These are phyloP conservation scores for Heterodera filipjevi DNA, from an alignment of 2,888 invertebrate species.

Conservation along the genomic window DNA sequence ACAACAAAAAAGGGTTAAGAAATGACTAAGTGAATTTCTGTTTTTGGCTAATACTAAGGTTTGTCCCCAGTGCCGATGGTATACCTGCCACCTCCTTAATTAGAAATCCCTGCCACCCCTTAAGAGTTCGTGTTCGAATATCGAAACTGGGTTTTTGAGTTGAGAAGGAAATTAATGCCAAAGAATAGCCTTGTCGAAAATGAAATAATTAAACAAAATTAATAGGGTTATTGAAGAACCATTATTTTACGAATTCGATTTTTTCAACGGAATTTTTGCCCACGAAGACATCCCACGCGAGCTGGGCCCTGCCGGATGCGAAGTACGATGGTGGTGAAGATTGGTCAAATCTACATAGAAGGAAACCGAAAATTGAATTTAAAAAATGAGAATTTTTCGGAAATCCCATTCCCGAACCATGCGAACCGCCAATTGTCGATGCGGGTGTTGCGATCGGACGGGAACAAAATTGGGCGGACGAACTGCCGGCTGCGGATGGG, in stretches of 20 bases:
- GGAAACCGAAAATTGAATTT: background rate
- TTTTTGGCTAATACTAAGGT: too few species aligned
- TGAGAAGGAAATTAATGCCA: too few species aligned
- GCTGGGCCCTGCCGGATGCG: background rate
- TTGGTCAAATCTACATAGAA: background rate
- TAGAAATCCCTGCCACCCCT: too few species aligned
- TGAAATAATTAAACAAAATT: too few species aligned
- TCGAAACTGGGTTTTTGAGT: too few species aligned
- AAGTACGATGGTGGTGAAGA: background rate
- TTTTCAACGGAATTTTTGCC: slow-evolving; percentile 1
- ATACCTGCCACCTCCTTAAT: too few species aligned
- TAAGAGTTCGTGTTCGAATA: too few species aligned
- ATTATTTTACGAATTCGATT: slow-evolving; percentile 7
- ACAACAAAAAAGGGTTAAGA: too few species aligned
- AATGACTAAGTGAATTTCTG: too few species aligned
- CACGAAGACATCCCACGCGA: background rate
- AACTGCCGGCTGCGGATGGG: background rate
- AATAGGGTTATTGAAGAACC: too few species aligned
- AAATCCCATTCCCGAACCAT: background rate
- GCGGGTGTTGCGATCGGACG: background rate
- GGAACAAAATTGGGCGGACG: background rate
- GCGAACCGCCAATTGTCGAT: background rate
- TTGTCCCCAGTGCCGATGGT: too few species aligned
- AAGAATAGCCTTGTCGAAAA: too few species aligned
- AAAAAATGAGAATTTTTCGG: background rate